These are phyloP conservation scores for Mimas tiliae DNA, from an alignment of 2,888 invertebrate species.

Conservation along the genomic window DNA sequence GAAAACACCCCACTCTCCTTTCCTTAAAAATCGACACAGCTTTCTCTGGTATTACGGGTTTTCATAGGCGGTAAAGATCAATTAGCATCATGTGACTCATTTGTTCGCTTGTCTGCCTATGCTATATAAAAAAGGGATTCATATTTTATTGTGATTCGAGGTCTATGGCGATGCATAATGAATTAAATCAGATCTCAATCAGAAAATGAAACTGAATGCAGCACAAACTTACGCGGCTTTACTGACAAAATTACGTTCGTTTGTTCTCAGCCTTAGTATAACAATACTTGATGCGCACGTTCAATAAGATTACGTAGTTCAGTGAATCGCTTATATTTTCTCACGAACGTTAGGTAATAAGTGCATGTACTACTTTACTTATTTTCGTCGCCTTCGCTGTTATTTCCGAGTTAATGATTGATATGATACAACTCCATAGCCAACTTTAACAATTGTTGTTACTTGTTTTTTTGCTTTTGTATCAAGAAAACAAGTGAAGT, in stretches of 20 bases:
- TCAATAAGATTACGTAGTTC: constrained; percentile 49
- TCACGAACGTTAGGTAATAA: constrained; percentile 56
- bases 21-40: too few relatives aligned
- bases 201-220: neutral
- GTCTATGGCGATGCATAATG: neutral
- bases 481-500: too few relatives aligned
- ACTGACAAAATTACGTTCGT: neutral
- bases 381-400: constrained; percentile 27
- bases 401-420: constrained; percentile 25
- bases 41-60: too few relatives aligned
- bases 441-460: too few relatives aligned
- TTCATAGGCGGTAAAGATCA: too few relatives aligned
- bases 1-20: too few relatives aligned
- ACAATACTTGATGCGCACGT: constrained; percentile 35
- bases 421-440: neutral
- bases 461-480: too few relatives aligned
- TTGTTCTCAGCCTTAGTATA: neutral
- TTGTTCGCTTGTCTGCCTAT: too few relatives aligned
- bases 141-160: too few relatives aligned
- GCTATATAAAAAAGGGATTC: too few relatives aligned
- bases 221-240: neutral
- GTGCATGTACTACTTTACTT: constrained; percentile 33
- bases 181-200: neutral
- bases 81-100: too few relatives aligned
- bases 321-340: constrained; percentile 51